Evolutionary conservation across 2,113 vertebrate species (phyloP), one percentile per base, ranked within the genome.

Genomic region (Odontophorus gujanensis): DNA sequence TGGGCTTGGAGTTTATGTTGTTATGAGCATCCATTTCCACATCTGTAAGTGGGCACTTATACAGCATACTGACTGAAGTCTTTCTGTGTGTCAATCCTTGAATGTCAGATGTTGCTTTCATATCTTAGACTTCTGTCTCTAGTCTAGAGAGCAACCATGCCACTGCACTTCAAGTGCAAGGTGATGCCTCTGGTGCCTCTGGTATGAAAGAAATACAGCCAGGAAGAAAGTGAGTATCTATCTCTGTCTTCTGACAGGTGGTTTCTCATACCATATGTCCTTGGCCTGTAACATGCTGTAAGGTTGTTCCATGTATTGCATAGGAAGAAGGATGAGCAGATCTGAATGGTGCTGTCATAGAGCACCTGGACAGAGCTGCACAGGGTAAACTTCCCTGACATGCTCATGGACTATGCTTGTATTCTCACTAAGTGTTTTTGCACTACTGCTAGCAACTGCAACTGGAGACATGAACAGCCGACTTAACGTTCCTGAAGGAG

Each of bases 21-120:
- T 28, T 75, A 25, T 57, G n/a, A 79, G 34, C 36, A 34, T 21
- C 16, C 9, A 16, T 15, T 92, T 85, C 87, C 51, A 51, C 15
- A 73, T 20, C 18, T 67, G n/a, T 67, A 66, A 36, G 48, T 80
- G 68, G 22, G 6, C 11, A 22, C 51, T 85, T 69, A 34, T 9
- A 40, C 50, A 81, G 8, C 1, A 1, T 11, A 25, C 24, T 20
- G 19, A 17, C 3, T 0, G 0, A 78, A 87, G 28, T 9, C 17
- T 34, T 7, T 5, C 17, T 74, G 81, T 62, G 0, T 45, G 32
- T 67, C 26, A 17, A 17, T 66, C 22, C 30, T 84, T 2, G 1
- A 57, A 11, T 38, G 36, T 48, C 3, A 6, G 34, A 32, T 61
- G 45, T 47, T 81, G 25, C 43, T 92, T 73, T 65, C 3, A 0